Conservation (phyloP, 2,888 invertebrate species). For the Cephus pulcher region DNA sequence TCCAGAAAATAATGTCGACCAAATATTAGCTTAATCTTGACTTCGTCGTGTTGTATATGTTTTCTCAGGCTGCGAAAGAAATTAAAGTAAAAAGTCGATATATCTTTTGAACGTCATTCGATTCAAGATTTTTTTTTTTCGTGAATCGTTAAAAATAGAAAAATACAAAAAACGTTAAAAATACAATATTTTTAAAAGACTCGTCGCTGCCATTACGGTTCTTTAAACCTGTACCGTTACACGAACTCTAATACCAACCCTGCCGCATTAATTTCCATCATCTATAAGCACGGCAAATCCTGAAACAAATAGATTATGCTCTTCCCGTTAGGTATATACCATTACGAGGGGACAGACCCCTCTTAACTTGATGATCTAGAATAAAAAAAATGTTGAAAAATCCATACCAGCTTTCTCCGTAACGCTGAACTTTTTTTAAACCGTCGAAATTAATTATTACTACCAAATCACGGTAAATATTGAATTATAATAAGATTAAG, state of each 20-base stretch:
- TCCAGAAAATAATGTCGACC: background rate
- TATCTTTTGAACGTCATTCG: background rate
- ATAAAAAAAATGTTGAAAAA: too few species aligned
- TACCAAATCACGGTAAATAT: too few species aligned
- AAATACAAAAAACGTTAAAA: background rate
- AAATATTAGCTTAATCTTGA: background rate
- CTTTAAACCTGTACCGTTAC: background rate
- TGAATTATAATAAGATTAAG: too few species aligned
- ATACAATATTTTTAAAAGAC: conserved; percentile 11
- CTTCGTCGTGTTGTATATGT: background rate
- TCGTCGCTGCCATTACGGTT: background rate
- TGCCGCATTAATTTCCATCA: background rate
- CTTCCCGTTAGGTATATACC: background rate
- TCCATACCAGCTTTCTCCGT: too few species aligned
- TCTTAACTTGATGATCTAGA: too few species aligned
- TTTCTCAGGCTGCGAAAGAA: conserved; percentile 8
- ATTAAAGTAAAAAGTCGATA: conserved; percentile 1
- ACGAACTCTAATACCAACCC: background rate
- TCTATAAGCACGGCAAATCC: background rate
- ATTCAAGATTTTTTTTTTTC: conserved; percentile 6
- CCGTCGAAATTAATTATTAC: too few species aligned
- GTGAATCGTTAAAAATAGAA: background rate
- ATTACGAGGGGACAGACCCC: background rate
- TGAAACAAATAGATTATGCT: background rate
- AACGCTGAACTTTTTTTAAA: too few species aligned